Evolutionary conservation across 2,888 invertebrate species (phyloP).

Genomic region (Leucophora obtusa): DNA sequence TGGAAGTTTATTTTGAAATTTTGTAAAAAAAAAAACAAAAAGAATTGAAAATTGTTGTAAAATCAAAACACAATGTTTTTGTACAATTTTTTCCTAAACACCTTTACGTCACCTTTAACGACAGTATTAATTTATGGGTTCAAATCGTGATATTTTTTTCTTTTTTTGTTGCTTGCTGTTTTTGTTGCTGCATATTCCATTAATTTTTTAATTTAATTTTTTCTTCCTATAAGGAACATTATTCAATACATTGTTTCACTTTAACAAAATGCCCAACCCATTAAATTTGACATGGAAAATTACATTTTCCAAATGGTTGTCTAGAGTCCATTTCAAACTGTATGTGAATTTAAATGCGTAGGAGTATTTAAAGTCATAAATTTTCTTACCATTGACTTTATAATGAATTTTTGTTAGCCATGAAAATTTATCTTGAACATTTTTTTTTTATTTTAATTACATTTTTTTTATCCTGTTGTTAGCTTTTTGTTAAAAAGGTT

Average conservation of each 20-base stretch:
- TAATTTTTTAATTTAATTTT: slow-evolving; percentile 30
- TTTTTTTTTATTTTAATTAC: slow-evolving; percentile 42
- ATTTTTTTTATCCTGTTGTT: slow-evolving; percentile 46
- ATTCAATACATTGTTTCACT: slow-evolving; percentile 15
- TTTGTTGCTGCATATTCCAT: slow-evolving; percentile 33
- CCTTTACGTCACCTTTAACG: slow-evolving; percentile 68
- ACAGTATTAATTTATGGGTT: slow-evolving; percentile 69
- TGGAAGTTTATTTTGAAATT: slow-evolving; percentile 42
- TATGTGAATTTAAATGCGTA: slow-evolving; percentile 23
- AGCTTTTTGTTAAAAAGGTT: background rate
- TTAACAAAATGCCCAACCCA: slow-evolving; percentile 64
- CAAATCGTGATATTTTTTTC: slow-evolving; percentile 66
- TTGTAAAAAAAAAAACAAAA: slow-evolving; percentile 1
- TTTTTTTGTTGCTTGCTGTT: slow-evolving; percentile 10
- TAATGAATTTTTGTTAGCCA: slow-evolving; percentile 38
- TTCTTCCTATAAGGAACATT: slow-evolving; percentile 9
- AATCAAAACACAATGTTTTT: slow-evolving; percentile 14
- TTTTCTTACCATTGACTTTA: slow-evolving; percentile 6
- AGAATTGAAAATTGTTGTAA: slow-evolving; percentile 13
- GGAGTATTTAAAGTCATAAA: slow-evolving; percentile 43
- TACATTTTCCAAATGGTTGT: slow-evolving; percentile 47
- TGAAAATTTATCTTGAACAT: slow-evolving; percentile 43
- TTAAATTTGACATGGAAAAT: slow-evolving; percentile 54
- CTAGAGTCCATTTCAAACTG: slow-evolving; percentile 51
- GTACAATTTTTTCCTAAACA: slow-evolving; percentile 46